Base-by-base conservation (phyloP, 2,797 vertebrate genomes). In the Tangara arthus region DNA sequence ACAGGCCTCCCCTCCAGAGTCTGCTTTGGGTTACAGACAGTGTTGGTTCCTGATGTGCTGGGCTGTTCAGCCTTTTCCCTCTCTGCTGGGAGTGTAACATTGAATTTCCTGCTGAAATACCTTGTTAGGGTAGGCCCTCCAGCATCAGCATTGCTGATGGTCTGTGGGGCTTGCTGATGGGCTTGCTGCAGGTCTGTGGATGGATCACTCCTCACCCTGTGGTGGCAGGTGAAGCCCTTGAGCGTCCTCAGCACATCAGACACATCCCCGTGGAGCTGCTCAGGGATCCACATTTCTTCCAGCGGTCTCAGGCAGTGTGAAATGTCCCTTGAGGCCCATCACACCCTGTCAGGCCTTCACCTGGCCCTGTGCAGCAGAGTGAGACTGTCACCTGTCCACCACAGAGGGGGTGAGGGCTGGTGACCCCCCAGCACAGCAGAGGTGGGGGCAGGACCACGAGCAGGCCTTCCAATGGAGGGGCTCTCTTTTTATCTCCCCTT, bases 241-340 rank as follows among this genome's bases (percentile, higher is more conserved):
- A 20, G 28, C 4, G 28, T 30, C 50, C n/a, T 89, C 46, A 61
- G 41, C 23, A 12, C 44, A 5, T 22, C 0, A 0, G 26, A 5
- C 17, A 15, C 34, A 26, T 56, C 34, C 42, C 7, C 14, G 0
- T 0, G 16, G 55, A 69, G 44, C 47, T 70, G 26, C 37, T 37
- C 79, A n/a, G 37, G 56, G 53, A 68, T 11, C 15, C 46, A 47
- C n/a, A 22, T 2, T 39, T 9, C 64, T 49, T 24, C 70, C 49
- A 12, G 1, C 6, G 22, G 24, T 28, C 49, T 6, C 50, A 55
- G 28, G 22, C 9, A 59, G 30, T 11, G 3, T 0, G 0, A 21
- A 52, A 37, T 9, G 2, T 34, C 49, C 42, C 32, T 4, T 0
- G 24, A 9, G 15, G 39, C 24, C 15, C 0, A 0, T n/a, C 65